Evolutionary conservation across 2,113 vertebrate species (phyloP).

Genomic region (Paradoxurus hermaphroditus): DNA sequence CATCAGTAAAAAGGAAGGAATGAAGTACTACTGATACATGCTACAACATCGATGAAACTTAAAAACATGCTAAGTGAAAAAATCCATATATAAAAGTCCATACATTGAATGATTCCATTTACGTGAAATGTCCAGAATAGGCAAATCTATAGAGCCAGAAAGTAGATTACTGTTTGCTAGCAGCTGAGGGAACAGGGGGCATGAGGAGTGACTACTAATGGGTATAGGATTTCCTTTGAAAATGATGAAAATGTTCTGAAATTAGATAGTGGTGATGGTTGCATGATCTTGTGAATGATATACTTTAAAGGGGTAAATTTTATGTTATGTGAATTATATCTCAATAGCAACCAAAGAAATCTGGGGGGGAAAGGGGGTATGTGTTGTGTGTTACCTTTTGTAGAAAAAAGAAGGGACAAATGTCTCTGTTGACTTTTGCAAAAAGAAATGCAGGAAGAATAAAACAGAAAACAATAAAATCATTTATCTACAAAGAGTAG

Average conservation of each 20-base stretch:
- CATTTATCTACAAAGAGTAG: neutral
- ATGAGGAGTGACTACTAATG: neutral
- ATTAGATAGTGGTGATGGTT: neutral
- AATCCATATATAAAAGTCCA: neutral
- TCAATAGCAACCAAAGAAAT: neutral
- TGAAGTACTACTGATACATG: neutral
- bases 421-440: neutral
- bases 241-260: neutral
- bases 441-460: neutral
- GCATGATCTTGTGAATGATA: neutral
- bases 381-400: neutral
- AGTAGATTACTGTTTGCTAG: neutral
- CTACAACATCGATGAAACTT: neutral
- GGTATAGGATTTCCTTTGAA: neutral
- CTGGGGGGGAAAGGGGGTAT: neutral
- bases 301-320: neutral
- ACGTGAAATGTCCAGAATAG: neutral
- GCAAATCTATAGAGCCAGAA: neutral
- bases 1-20: neutral
- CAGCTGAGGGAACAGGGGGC: neutral
- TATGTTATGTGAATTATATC: neutral
- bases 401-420: neutral
- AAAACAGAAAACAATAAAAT: neutral
- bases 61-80: slow-evolving; percentile 13
- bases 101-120: neutral